Conservation (phyloP, 2,888 invertebrate genomes). For the Drosophila ezoana region DNA sequence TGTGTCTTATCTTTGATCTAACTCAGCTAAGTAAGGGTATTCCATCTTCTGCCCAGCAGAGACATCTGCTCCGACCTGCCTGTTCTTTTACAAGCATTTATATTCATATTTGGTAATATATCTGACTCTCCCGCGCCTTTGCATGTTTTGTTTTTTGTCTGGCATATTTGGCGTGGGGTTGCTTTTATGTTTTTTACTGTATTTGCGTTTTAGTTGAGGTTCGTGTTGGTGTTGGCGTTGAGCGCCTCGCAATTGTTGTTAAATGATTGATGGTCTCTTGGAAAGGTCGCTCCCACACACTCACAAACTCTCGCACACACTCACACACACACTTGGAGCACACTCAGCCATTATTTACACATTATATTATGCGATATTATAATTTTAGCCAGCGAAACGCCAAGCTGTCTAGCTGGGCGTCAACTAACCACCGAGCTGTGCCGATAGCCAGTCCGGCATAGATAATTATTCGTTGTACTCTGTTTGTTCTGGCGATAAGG, state of each 20-base stretch:
- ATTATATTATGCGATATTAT: slow-evolving; percentile 62
- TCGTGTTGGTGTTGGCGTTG: slow-evolving; percentile 70
- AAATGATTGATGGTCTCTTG: slow-evolving; percentile 73
- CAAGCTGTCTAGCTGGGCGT: slow-evolving; percentile 64
- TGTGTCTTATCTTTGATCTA: slow-evolving; percentile 2
- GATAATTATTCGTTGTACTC: slow-evolving; percentile 54
- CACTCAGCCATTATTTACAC: slow-evolving; percentile 59
- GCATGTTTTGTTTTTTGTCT: slow-evolving; percentile 27
- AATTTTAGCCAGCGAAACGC: slow-evolving; percentile 52
- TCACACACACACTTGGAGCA: slow-evolving; percentile 18
- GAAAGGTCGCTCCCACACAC: slow-evolving; percentile 55
- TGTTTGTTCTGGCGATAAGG: slow-evolving; percentile 39
- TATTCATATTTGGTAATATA: slow-evolving; percentile 74
- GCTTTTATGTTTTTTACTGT: slow-evolving; percentile 32
- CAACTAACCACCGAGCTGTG: slow-evolving; percentile 48
- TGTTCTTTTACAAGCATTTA: slow-evolving; percentile 54
- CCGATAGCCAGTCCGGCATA: slow-evolving; percentile 20
- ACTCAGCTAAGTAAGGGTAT: slow-evolving; percentile 18
- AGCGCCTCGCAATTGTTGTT: slow-evolving; percentile 65
- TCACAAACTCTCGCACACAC: slow-evolving; percentile 31
- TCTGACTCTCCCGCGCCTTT: slow-evolving; percentile 47
- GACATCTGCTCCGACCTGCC: background rate
- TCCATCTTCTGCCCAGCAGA: background rate
- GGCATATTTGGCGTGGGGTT: slow-evolving; percentile 51
- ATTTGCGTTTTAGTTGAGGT: slow-evolving; percentile 43